A percentile compares a stretch with the other conserved stretches of the same genome.
Conservation (phyloP, 2,888 invertebrate genomes). For the Leptothorax acervorum region DNA sequence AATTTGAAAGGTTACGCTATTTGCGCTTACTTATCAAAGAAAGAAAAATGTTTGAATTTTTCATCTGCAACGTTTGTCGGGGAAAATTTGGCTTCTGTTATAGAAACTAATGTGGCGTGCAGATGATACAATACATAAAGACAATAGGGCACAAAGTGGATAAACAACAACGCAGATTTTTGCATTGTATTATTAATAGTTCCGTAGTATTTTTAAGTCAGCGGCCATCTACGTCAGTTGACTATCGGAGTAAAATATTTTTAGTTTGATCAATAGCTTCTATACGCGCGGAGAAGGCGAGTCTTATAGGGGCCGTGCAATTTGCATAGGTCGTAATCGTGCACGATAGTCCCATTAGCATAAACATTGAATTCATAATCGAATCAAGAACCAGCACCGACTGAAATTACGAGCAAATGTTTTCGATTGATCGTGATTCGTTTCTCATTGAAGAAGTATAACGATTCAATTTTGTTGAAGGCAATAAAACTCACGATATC, state of each 20-base stretch:
- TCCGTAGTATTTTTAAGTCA: slow-evolving; percentile 42
- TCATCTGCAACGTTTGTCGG: neutral
- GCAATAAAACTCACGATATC: neutral
- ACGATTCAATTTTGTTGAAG: neutral
- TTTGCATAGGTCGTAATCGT: slow-evolving; percentile 64
- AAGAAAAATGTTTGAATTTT: neutral
- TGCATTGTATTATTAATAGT: slow-evolving; percentile 54
- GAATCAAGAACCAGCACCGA: slow-evolving; percentile 43
- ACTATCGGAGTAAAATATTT: slow-evolving; percentile 52
- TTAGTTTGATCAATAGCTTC: slow-evolving; percentile 54
- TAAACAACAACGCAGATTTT: slow-evolving; percentile 50
- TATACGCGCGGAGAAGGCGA: slow-evolving; percentile 21
- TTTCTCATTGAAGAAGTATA: neutral
- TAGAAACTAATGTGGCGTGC: neutral
- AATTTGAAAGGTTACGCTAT: neutral
- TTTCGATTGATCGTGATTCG: slow-evolving; percentile 49
- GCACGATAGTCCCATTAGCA: slow-evolving; percentile 52
- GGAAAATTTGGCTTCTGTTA: neutral
- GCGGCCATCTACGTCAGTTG: slow-evolving; percentile 55
- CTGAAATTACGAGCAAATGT: slow-evolving; percentile 15
- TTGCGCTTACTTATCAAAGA: neutral
- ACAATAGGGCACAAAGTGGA: slow-evolving; percentile 11
- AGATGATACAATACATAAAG: neutral
- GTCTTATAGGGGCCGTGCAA: slow-evolving; percentile 48
- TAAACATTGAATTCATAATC: slow-evolving; percentile 62